Evolutionary conservation across 1,140 invertebrate genomes (phyloP), one percentile per base, ranked within the genome.

Genomic region (Drosophila pectinifera): DNA sequence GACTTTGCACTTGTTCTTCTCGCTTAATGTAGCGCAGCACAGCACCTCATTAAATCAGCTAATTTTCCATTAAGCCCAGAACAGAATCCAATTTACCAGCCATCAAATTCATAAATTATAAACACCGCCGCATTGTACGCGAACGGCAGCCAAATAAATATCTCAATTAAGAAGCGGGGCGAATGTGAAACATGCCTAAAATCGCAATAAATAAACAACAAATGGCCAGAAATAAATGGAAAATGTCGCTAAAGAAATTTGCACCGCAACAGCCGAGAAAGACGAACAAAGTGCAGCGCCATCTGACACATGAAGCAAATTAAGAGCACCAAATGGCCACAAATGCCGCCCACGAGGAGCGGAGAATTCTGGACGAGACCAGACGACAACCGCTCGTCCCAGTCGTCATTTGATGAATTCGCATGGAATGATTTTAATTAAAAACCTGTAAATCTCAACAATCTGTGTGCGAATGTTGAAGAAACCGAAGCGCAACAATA

Each of bases 361-460:
- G 16, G 16, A 56, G n/a, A 51, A 57, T 51, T 51, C 59, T 43
- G 59, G 48, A 49, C 51, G 28, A 56, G 43, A 57, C 31, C 28
- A 31, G 43, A 38, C 54, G 55, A 46, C 74, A 16, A 31, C 8
- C 28, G 28, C 28, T 31, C 48, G 11, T 18, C 18, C 31, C 4
- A 67, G 55, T 59, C 34, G 58, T 75, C 72, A 72, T 53, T 75
- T 86, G 83, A 86, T 76, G 58, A 78, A 86, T 86, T 76, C 62
- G 54, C 42, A 68, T 86, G 70, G 58, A 86, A 86, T 86, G 77
- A 89, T 80, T 89, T 89, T 84, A 89, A 89, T 89, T 89, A 89
- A 89, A 89, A 89, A 70, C 77, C 85, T 89, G 84, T 89, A 89
- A 89, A 84, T 86, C 82, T 81, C 20, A 46, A 28, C 22, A 34